Base-by-base conservation (phyloP, 2,113 vertebrate species). In the Etheostoma cragini region DNA sequence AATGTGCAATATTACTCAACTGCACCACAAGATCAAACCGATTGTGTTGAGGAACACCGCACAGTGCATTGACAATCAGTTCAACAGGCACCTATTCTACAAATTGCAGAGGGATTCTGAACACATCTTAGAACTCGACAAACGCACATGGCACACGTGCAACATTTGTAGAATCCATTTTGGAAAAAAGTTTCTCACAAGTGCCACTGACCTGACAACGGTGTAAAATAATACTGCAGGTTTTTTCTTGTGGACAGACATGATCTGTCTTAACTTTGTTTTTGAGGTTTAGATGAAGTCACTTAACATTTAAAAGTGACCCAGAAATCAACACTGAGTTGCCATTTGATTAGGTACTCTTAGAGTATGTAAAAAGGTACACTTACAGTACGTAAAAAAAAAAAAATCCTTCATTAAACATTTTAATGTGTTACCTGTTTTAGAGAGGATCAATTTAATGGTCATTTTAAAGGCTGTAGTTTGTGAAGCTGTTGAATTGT, bases 61-160 rank as follows among this genome's bases (percentile, higher is more conserved):
- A 84, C 88, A 57, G 68, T 88, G 94, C 94, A 94, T 90, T 77
- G 96, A 97, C 96, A 97, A 96, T 97, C 96, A 94, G 80, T 72
- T 76, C 70, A 85, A 71, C 78, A 74, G 82, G 81, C 82, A 81
- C 80, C 81, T 56, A 42, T 50, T 76, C 62, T 46, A 63, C 67
- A 65, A 64, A 78, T 12, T 68, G 63, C 67, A 76, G 78, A 76
- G 53, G 42, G 47, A 65, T 62, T 21, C 26, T 67, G 33, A 60
- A 61, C 53, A 15, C 52, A 22, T 21, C 19, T 22, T 2, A 7
- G 8, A 16, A 10, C 68, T 16, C 30, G 42, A 24, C 26, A 72
- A 68, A 56, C 6, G 6, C 57, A 30, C 67, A 62, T n/a, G n/a
- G 13, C 14, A 24, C 47, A 46, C 58, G n/a, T 60, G 46, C 35